Percentiles rank a stretch among this genome's conserved stretches.
Conservation (phyloP, 2,113 vertebrate species). For the Phalacrocorax carbo region DNA sequence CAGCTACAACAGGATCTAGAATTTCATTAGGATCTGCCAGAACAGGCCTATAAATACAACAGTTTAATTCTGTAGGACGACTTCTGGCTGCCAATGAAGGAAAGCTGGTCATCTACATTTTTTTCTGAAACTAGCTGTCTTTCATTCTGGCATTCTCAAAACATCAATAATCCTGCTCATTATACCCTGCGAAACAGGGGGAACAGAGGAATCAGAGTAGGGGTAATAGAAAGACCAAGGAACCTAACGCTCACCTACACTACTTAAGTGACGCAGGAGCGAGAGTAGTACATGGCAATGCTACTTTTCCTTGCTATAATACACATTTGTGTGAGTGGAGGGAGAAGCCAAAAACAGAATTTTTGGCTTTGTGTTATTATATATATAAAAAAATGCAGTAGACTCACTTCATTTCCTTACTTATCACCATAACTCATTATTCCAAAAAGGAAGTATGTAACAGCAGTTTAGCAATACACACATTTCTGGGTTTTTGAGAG, state of each 20-base stretch:
- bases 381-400: neutral
- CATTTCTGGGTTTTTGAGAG: neutral
- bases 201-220: neutral
- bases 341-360: neutral
- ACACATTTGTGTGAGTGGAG: neutral
- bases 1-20: neutral
- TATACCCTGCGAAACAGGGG: neutral
- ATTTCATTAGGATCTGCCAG: neutral
- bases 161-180: neutral
- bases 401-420: neutral
- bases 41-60: neutral
- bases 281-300: neutral
- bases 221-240: neutral
- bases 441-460: fast-evolving
- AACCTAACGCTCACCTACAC: neutral
- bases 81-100: neutral
- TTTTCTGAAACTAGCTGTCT: neutral
- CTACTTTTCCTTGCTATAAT: neutral
- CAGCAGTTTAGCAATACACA: neutral
- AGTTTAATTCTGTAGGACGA: neutral
- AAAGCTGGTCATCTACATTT: neutral
- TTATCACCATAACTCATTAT: neutral
- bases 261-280: neutral
- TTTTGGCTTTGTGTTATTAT: neutral
- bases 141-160: neutral